Percentiles rank a stretch among this genome's conserved stretches.
Evolutionary conservation across 2,888 invertebrate genomes (phyloP).

Genomic region (Fabriciana adippe): DNA sequence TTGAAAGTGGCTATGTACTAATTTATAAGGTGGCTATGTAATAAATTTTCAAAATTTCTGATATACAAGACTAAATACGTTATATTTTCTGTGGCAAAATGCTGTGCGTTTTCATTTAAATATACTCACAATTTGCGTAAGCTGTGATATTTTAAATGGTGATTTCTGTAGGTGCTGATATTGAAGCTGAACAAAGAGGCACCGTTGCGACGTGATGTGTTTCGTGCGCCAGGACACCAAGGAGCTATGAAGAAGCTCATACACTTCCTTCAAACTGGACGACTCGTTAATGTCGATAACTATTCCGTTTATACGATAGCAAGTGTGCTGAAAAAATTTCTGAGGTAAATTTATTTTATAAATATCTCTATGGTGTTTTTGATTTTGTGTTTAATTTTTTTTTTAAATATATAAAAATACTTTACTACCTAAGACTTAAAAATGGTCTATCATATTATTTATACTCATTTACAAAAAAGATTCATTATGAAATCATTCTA

Average conservation of each 20-base stretch:
- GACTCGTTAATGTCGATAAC: slow-evolving; percentile 95
- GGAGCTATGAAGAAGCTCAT: slow-evolving; percentile 96
- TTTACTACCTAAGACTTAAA: too few species aligned
- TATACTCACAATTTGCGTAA: background rate
- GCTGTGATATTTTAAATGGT: slow-evolving; percentile 14
- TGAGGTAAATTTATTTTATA: slow-evolving; percentile 72
- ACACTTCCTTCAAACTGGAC: slow-evolving; percentile 94
- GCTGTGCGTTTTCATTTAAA: background rate
- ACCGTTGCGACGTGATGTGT: slow-evolving; percentile 95
- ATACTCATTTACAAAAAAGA: too few species aligned
- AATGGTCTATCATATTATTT: too few species aligned
- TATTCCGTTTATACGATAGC: slow-evolving; percentile 99
- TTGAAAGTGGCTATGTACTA: background rate
- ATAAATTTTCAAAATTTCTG: too few species aligned
- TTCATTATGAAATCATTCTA: too few species aligned
- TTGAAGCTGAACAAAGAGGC: slow-evolving; percentile 97
- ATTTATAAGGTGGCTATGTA: too few species aligned
- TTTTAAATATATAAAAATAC: too few species aligned
- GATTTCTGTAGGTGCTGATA: slow-evolving; percentile 88
- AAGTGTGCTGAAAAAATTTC: slow-evolving; percentile 98
- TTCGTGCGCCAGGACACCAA: slow-evolving; percentile 97
- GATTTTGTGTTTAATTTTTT: too few species aligned
- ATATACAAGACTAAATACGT: too few species aligned
- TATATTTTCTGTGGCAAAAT: slow-evolving; percentile 8
- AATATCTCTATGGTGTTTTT: background rate